Percentiles rank a stretch among this genome's conserved stretches.
Evolutionary conservation across 2,888 invertebrate species (phyloP).

Genomic region (Laspeyria flexula): DNA sequence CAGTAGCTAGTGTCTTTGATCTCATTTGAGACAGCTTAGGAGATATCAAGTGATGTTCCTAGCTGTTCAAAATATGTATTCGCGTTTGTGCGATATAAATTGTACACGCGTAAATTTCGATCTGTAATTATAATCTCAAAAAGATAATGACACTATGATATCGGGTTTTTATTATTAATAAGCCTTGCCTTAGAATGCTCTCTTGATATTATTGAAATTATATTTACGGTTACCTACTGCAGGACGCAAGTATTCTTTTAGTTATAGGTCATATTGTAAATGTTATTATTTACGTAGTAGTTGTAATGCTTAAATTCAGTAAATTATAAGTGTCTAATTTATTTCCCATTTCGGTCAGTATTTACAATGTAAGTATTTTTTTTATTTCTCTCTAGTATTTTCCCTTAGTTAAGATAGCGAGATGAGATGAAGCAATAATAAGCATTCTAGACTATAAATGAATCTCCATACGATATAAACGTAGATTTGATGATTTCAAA

Average conservation of each 20-base stretch:
- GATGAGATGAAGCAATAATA: constrained; percentile 72
- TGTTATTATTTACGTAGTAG: constrained; percentile 73
- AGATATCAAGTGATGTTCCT: constrained; percentile 17
- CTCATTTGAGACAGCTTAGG: constrained; percentile 32
- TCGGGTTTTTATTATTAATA: constrained; percentile 53
- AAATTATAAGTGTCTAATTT: constrained; percentile 79
- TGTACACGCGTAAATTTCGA: constrained; percentile 26
- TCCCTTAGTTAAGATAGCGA: constrained; percentile 62
- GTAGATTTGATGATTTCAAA: constrained; percentile 12
- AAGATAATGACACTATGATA: constrained; percentile 51
- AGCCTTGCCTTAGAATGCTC: constrained; percentile 84
- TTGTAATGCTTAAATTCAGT: constrained; percentile 61
- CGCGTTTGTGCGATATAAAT: constrained; percentile 26
- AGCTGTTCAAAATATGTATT: constrained; percentile 23
- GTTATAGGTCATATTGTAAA: constrained; percentile 77
- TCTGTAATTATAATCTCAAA: constrained; percentile 53
- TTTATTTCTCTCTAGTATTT: constrained; percentile 69
- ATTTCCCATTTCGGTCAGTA: constrained; percentile 86
- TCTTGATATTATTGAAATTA: constrained; percentile 80
- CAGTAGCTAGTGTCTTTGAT: constrained; percentile 1
- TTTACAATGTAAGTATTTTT: constrained; percentile 84
- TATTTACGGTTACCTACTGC: constrained; percentile 84
- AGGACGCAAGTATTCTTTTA: constrained; percentile 84
- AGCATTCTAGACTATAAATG: constrained; percentile 31
- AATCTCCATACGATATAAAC: constrained; percentile 22